These are phyloP conservation scores for Hippocampus guttulatus DNA, from an alignment of 2,113 vertebrate genomes.

Conservation along the genomic window DNA sequence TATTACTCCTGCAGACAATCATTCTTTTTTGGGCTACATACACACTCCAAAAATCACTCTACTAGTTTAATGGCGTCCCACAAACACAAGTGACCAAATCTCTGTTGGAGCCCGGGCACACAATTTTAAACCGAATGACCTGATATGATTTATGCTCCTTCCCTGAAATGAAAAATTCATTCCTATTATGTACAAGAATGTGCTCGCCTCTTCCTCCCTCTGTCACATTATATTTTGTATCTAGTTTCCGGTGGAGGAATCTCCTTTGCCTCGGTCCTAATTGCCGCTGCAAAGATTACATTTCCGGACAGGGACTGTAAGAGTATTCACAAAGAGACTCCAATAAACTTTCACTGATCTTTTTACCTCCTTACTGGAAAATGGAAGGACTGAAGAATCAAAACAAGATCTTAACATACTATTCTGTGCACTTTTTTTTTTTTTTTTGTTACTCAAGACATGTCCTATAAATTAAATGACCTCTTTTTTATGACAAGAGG, in stretches of 20 bases:
- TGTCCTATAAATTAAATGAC: background rate
- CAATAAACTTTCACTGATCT: slow-evolving; percentile 18
- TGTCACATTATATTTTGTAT: background rate
- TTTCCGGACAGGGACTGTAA: slow-evolving; percentile 3
- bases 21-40: slow-evolving; percentile 1
- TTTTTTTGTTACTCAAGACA: background rate
- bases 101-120: background rate
- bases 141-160: slow-evolving; percentile 38
- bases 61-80: background rate
- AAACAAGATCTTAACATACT: slow-evolving; percentile 10
- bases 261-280: background rate
- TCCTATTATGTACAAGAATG: background rate
- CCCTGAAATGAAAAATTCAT: slow-evolving; percentile 32
- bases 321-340: slow-evolving; percentile 4
- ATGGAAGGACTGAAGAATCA: slow-evolving; percentile 15
- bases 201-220: background rate
- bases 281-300: background rate
- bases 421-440: background rate
- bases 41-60: background rate
- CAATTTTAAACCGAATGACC: background rate
- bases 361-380: slow-evolving; percentile 14
- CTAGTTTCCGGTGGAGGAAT: slow-evolving; percentile 10
- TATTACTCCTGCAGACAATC: slow-evolving; percentile 10
- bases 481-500: background rate
- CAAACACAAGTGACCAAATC: slow-evolving; percentile 8